Conservation (phyloP, 2,888 invertebrate species). For the Acrobasis consociella region DNA sequence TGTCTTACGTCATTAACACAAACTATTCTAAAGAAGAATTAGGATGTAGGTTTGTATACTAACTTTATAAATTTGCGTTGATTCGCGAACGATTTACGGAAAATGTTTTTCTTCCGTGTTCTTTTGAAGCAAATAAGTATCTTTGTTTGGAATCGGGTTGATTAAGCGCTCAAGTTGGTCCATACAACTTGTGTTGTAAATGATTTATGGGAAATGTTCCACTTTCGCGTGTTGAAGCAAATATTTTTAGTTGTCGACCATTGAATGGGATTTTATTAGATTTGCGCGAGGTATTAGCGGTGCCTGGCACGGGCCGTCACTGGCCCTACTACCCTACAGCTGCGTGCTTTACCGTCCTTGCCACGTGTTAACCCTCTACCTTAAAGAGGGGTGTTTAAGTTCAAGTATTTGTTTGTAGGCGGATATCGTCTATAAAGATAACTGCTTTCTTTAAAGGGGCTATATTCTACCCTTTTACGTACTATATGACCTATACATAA, state of each 20-base stretch:
- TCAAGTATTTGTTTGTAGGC: not conserved
- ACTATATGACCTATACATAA: no score
- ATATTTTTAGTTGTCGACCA: conserved; percentile 25
- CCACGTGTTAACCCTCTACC: conserved; percentile 26
- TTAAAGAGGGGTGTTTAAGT: not conserved
- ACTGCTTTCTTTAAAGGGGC: no score
- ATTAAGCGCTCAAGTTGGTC: not conserved
- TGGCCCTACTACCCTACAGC: conserved; percentile 22
- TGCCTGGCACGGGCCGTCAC: conserved; percentile 41
- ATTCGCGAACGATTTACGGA: not conserved
- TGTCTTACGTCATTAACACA: not conserved
- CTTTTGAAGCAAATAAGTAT: not conserved
- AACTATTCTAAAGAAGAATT: not conserved
- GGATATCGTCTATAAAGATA: no score
- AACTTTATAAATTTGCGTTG: not conserved
- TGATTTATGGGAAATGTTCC: not conserved
- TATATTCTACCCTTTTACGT: no score
- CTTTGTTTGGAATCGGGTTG: not conserved
- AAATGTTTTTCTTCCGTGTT: not conserved
- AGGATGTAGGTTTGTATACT: not conserved
- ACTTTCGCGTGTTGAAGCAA: conserved; percentile 10
- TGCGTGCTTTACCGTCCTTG: conserved; percentile 38
- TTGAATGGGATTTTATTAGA: conserved; percentile 30
- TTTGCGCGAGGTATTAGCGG: conserved; percentile 36
- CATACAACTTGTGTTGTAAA: not conserved